phyloP scores from a whole-genome alignment of 2,888 invertebrate genomes.

The Temnothorax ravouxi region DNA sequence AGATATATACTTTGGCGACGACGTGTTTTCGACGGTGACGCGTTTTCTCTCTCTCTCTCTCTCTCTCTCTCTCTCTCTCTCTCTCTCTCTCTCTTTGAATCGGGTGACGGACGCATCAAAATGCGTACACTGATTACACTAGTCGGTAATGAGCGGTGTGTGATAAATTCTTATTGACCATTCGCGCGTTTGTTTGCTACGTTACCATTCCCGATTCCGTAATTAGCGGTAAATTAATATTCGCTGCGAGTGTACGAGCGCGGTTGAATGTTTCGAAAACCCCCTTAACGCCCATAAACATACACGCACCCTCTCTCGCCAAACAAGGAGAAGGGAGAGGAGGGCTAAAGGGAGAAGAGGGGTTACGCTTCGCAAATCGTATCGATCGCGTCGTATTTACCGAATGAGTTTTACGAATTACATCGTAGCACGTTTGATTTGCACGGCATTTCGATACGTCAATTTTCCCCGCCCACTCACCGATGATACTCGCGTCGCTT shows the following conservation, averaged over 20 bases:
- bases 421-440: constrained; percentile 56
- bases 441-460: constrained; percentile 45
- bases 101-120: neutral
- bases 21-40: neutral
- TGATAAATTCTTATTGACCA: constrained; percentile 55
- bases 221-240: constrained; percentile 64
- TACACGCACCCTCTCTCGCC: constrained; percentile 41
- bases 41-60: neutral
- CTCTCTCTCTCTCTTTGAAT: neutral
- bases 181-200: constrained; percentile 32
- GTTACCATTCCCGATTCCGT: constrained; percentile 47
- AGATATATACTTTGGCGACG: no score
- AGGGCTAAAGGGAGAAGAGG: neutral
- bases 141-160: neutral
- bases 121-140: constrained; percentile 10
- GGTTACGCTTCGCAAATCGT: constrained; percentile 43
- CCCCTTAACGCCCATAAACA: constrained; percentile 60
- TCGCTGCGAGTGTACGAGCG: constrained; percentile 43
- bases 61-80: neutral
- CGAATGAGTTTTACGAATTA: constrained; percentile 62
- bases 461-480: constrained; percentile 9
- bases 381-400: constrained; percentile 58
- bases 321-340: neutral
- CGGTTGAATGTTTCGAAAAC: constrained; percentile 50
- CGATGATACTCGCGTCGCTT: constrained; percentile 24